Conservation (phyloP, 2,888 invertebrate species). For the Drosophila formosana region DNA sequence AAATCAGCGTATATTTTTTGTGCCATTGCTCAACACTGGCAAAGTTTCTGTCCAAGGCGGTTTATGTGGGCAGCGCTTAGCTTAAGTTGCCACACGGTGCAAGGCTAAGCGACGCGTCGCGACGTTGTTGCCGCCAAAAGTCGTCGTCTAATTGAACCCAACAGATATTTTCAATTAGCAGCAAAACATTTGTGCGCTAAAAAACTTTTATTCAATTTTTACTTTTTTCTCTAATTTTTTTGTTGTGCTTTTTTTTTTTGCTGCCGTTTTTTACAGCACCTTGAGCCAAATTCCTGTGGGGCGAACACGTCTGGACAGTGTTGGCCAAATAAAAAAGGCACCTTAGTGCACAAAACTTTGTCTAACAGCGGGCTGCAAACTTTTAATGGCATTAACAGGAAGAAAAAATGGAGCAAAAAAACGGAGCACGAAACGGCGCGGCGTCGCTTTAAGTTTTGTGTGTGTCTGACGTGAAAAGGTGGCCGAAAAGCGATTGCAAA, state of each 20-base stretch:
- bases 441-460: conserved; percentile 43
- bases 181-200: conserved; percentile 82
- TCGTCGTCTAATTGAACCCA: conserved; percentile 84
- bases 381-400: conserved; percentile 82
- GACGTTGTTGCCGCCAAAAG: conserved; percentile 40
- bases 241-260: conserved; percentile 35
- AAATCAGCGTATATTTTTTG: conserved; percentile 63
- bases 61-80: conserved; percentile 47
- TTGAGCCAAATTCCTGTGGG: conserved; percentile 80
- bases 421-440: conserved; percentile 12
- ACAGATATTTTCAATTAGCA: conserved; percentile 85
- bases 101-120: conserved; percentile 4
- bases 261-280: conserved; percentile 66
- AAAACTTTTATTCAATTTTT: conserved; percentile 74
- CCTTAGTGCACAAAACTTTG: conserved; percentile 70
- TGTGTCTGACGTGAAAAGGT: conserved; percentile 40
- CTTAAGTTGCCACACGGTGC: conserved; percentile 64
- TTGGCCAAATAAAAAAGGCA: conserved; percentile 76
- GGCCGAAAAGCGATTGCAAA: conserved; percentile 4
- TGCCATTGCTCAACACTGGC: conserved; percentile 43
- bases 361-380: conserved; percentile 69
- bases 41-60: conserved; percentile 42
- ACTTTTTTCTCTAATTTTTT: conserved; percentile 34
- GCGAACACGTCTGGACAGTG: conserved; percentile 72
- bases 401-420: conserved; percentile 11